Conservation (phyloP, 2,888 invertebrate genomes). For the Lepeophtheirus nordmannii region DNA sequence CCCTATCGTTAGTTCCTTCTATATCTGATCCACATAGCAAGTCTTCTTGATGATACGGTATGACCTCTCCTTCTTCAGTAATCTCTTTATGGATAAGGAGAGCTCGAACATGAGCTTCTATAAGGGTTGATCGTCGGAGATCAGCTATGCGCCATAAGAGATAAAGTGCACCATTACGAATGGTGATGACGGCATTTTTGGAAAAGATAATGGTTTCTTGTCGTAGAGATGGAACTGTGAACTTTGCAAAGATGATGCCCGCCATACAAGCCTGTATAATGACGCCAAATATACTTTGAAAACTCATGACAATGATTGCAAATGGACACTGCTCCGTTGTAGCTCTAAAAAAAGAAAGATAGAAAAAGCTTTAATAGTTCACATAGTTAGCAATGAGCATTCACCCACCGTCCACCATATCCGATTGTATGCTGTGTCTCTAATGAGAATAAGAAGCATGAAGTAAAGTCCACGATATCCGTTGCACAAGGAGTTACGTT, state of each 20-base stretch:
- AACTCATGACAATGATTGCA: slow-evolving; percentile 76
- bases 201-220: slow-evolving; percentile 90
- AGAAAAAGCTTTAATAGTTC: background rate
- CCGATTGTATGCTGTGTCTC: slow-evolving; percentile 95
- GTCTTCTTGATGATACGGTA: slow-evolving; percentile 45
- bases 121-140: slow-evolving; percentile 90
- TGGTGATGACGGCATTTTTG: slow-evolving; percentile 75
- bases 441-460: slow-evolving; percentile 85
- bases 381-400: background rate
- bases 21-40: slow-evolving; percentile 64
- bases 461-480: slow-evolving; percentile 71
- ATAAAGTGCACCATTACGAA: slow-evolving; percentile 75
- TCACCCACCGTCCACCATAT: slow-evolving; percentile 37
- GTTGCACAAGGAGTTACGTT: slow-evolving; percentile 67
- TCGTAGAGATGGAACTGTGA: slow-evolving; percentile 35
- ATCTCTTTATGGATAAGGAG: slow-evolving; percentile 87
- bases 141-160: slow-evolving; percentile 90
- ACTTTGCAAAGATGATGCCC: slow-evolving; percentile 47
- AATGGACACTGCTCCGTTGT: slow-evolving; percentile 84
- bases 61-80: slow-evolving; percentile 61
- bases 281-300: slow-evolving; percentile 80
- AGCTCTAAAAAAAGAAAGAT: slow-evolving; percentile 39
- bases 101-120: slow-evolving; percentile 88
- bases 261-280: slow-evolving; percentile 60
- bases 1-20: slow-evolving; percentile 59